These are phyloP conservation scores for Engraulis encrasicolus DNA, from an alignment of 2,113 vertebrate genomes.

Conservation along the genomic window DNA sequence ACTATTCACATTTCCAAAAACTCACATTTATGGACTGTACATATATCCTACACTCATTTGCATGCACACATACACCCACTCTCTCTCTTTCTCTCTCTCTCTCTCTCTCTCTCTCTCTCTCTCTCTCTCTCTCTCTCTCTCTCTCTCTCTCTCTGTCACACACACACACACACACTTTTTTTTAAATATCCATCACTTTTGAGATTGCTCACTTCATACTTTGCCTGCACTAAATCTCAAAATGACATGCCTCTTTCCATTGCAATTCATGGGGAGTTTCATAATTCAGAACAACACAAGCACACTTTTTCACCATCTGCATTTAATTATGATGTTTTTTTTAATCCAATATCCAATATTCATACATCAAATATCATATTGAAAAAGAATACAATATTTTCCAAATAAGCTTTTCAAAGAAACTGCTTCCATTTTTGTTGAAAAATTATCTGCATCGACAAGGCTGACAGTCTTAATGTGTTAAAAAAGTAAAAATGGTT, in stretches of 20 bases:
- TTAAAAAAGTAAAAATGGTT: constrained; percentile 88
- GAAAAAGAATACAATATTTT: constrained; percentile 84
- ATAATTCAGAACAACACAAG: constrained; percentile 92
- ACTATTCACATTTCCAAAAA: constrained; percentile 16
- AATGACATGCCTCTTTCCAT: constrained; percentile 78
- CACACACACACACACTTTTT: constrained; percentile 65
- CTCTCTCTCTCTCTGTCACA: neutral
- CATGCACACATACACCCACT: constrained; percentile 4
- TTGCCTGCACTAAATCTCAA: constrained; percentile 78
- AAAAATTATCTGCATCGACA: constrained; percentile 68
- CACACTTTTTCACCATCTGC: constrained; percentile 89
- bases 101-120: neutral
- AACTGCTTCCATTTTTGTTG: constrained; percentile 86
- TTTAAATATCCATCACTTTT: constrained; percentile 67
- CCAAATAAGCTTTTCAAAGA: constrained; percentile 87
- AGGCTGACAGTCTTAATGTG: constrained; percentile 75
- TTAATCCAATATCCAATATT: constrained; percentile 30
- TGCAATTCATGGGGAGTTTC: constrained; percentile 82
- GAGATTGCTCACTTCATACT: constrained; percentile 74
- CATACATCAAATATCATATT: constrained; percentile 70
- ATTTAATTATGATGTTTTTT: constrained; percentile 89
- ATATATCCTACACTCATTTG: neutral
- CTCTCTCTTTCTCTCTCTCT: too few species aligned
- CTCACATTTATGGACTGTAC: neutral
- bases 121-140: neutral